Conservation (phyloP, 2,888 invertebrate species). For the Drosophila pseudotalamancana region DNA sequence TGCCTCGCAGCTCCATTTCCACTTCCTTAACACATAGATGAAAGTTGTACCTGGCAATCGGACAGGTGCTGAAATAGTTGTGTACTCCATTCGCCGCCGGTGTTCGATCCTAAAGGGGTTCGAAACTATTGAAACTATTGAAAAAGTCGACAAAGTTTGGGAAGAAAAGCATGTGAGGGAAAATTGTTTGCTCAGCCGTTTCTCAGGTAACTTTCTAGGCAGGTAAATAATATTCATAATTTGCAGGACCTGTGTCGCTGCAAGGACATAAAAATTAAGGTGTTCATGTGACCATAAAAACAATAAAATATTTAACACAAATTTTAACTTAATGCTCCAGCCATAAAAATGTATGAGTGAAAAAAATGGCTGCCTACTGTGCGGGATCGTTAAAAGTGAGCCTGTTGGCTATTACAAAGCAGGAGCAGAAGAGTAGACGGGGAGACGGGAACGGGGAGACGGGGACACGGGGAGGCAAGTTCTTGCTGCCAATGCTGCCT, state of each 20-base stretch:
- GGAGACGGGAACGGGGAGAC: neutral
- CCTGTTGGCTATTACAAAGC: slow-evolving; percentile 14
- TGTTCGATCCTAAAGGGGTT: slow-evolving; percentile 21
- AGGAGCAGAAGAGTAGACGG: neutral
- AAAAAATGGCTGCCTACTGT: slow-evolving; percentile 55
- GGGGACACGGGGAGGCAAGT: no score
- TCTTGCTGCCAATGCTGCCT: slow-evolving; percentile 61
- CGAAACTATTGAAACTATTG: slow-evolving; percentile 53
- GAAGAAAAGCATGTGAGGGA: neutral
- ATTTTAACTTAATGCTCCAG: slow-evolving; percentile 73
- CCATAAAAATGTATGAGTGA: slow-evolving; percentile 68
- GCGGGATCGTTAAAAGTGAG: slow-evolving; percentile 48
- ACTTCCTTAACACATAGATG: neutral
- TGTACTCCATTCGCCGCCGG: slow-evolving; percentile 16
- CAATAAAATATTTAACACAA: slow-evolving; percentile 81
- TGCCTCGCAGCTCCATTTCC: neutral
- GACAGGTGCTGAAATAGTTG: slow-evolving; percentile 13
- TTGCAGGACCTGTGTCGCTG: slow-evolving; percentile 27
- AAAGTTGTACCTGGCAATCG: slow-evolving; percentile 18
- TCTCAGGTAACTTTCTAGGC: neutral
- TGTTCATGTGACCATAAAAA: slow-evolving; percentile 72
- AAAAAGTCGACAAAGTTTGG: neutral
- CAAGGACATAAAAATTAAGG: slow-evolving; percentile 56
- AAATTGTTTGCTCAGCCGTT: neutral
- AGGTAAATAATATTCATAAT: slow-evolving; percentile 42